Base-by-base conservation (phyloP, 2,888 invertebrate genomes). In the Gasteruption jaculator region DNA sequence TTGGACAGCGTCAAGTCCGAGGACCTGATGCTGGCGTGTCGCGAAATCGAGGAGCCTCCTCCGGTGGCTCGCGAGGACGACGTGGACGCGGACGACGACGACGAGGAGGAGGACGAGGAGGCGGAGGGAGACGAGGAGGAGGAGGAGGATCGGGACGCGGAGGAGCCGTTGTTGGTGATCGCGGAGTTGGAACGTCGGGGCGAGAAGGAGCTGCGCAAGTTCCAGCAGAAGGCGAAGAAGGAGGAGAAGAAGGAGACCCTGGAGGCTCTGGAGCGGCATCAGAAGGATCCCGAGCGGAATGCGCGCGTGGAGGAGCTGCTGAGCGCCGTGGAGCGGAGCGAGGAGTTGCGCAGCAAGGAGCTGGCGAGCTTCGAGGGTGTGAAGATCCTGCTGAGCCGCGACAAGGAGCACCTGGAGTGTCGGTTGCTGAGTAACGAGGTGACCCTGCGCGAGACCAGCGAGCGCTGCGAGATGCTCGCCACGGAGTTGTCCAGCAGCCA, bases 241-340 rank as follows among this genome's bases (percentile, higher is more conserved):
- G 76, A 83, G 48, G 87, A 88, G 61, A 80, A 82, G 56, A 80
- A 83, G 63, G n/a, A n/a, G n/a, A n/a, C n/a, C n/a, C n/a, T n/a
- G n/a, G n/a, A n/a, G n/a, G n/a, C n/a, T n/a, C n/a, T n/a, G n/a
- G n/a, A n/a, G n/a, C n/a, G n/a, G n/a, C n/a, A n/a, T n/a, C n/a
- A n/a, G n/a, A n/a, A n/a, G n/a, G n/a, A n/a, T n/a, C n/a, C n/a
- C n/a, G n/a, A n/a, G n/a, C n/a, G n/a, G n/a, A n/a, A n/a, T n/a
- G n/a, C n/a, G n/a, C n/a, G n/a, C n/a, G 82, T 89, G 74, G 85
- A 89, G 52, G 88, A 90, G 55, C 72, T 90, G 49, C 76, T 90
- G 27, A 77, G 76, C 29, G 79, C 81, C n/a, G 73, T 90, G 43
- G 85, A 90, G 61, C 80, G 82, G 57, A 86, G 83, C 46, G 88